Conservation (phyloP, 30 jellyfish, hydroid and myxozoan species). For the Pelagia noctiluca region DNA sequence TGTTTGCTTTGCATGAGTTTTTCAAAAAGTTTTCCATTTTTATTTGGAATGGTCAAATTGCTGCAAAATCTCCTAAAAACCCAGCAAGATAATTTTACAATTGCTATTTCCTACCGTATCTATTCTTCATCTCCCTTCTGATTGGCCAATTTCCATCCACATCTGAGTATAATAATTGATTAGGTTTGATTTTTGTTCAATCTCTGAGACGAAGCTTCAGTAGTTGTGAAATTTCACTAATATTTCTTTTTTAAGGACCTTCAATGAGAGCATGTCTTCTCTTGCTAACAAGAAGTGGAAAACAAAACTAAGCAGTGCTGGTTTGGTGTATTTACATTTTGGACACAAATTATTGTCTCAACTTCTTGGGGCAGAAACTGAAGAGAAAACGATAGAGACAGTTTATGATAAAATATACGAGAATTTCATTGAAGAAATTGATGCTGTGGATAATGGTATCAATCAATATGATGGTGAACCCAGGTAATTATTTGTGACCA, state of each 20-base stretch:
- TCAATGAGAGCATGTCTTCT: constrained; percentile 90
- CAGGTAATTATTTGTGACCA: no score
- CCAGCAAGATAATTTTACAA: no score
- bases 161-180: no score
- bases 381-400: constrained; percentile 17
- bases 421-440: constrained; percentile 89
- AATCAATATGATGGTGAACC: constrained; percentile 91
- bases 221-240: neutral
- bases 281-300: constrained; percentile 74
- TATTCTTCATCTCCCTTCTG: no score
- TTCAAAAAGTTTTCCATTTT: no score
- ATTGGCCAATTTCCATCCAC: no score
- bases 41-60: no score
- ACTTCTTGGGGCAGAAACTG: constrained; percentile 41
- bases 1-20: no score
- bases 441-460: constrained; percentile 95
- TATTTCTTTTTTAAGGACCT: constrained; percentile 60
- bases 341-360: constrained; percentile 80
- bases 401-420: constrained; percentile 83
- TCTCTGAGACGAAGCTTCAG: neutral
- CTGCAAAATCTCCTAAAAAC: no score
- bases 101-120: no score
- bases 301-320: constrained; percentile 98
- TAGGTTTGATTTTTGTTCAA: no score
- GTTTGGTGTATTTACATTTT: constrained; percentile 87